Evolutionary conservation across 1,140 invertebrate genomes (phyloP), one percentile per base, ranked within the genome.

Genomic region (Diorhabda carinulata): DNA sequence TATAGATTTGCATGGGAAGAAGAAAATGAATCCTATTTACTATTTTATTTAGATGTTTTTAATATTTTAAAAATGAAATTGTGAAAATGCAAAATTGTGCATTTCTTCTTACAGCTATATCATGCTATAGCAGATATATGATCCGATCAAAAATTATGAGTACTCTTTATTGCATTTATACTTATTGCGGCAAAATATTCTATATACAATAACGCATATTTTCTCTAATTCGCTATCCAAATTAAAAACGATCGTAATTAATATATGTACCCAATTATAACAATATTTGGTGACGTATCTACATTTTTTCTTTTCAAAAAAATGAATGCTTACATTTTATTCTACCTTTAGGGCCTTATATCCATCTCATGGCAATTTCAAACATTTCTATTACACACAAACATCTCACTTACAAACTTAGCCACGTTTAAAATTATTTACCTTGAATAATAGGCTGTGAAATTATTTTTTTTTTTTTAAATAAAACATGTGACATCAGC

Each of bases 151-250:
- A 61, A 40, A 5, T 41, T 61, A 41, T 8, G 25, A 40, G 25
- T 41, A 8, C 25, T 43, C 40, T 41, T 61, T 61, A 61, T 40
- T 8, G 4, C 5, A n/a, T 60, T 41, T 61, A 7, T 3, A 41
- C 25, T 41, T 61, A 61, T 41, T 61, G 5, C 59, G 25, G 59
- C 59, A 61, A 61, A 61, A 61, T 52, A n/a, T 52, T 52, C 6
- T 52, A 52, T 52, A 8, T 52, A 52, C 47, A 52, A 52, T 52
- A 52, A 52, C 47, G 47, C 47, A 4, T 52, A 52, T 52, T 52
- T 52, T 52, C 47, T 3, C 2, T 52, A 52, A 52, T 6, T 52
- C 47, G 47, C 47, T 52, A 52, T 52, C 47, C 47, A n/a, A 52
- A 52, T 8, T 52, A 52, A 52, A 52, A 52, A 3, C 47, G 3